phyloP scores from a whole-genome alignment of 2,888 invertebrate species.

The Cosmopolites sordidus region DNA sequence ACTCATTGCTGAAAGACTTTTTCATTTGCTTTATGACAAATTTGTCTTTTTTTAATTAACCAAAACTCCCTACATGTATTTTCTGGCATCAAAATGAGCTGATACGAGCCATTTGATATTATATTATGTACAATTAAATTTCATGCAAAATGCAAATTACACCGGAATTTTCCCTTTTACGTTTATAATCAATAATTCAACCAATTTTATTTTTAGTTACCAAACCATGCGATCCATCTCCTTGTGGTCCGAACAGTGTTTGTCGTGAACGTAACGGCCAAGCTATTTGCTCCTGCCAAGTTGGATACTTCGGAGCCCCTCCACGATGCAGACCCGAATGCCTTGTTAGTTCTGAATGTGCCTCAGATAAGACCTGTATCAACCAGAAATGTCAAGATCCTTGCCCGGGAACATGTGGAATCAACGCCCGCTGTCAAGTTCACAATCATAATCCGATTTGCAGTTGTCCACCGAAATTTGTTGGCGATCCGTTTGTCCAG shows the following conservation, averaged over 20 bases:
- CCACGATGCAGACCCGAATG: constrained; percentile 60
- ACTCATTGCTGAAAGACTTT: too few relatives aligned
- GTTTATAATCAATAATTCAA: too few relatives aligned
- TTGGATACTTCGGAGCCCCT: constrained; percentile 57
- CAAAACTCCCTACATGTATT: too few relatives aligned
- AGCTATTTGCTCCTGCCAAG: constrained; percentile 60
- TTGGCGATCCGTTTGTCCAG: constrained; percentile 58
- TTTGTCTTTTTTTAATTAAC: too few relatives aligned
- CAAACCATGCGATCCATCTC: constrained; percentile 58
- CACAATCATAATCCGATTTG: constrained; percentile 62
- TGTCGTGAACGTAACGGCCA: constrained; percentile 55
- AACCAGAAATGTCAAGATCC: constrained; percentile 61
- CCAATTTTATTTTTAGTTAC: too few relatives aligned
- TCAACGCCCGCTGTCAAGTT: constrained; percentile 56
- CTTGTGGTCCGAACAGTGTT: constrained; percentile 59
- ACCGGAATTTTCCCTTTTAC: too few relatives aligned
- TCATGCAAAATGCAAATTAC: too few relatives aligned
- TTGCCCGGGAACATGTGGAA: constrained; percentile 58
- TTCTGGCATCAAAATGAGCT: too few relatives aligned
- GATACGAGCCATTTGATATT: too few relatives aligned
- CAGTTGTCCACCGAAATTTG: constrained; percentile 55
- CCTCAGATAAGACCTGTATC: constrained; percentile 58
- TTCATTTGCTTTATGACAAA: too few relatives aligned
- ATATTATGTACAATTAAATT: too few relatives aligned
- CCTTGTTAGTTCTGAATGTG: constrained; percentile 57